These are phyloP conservation scores for Cepaea nemoralis DNA, from an alignment of 1,140 invertebrate species.

Conservation along the genomic window DNA sequence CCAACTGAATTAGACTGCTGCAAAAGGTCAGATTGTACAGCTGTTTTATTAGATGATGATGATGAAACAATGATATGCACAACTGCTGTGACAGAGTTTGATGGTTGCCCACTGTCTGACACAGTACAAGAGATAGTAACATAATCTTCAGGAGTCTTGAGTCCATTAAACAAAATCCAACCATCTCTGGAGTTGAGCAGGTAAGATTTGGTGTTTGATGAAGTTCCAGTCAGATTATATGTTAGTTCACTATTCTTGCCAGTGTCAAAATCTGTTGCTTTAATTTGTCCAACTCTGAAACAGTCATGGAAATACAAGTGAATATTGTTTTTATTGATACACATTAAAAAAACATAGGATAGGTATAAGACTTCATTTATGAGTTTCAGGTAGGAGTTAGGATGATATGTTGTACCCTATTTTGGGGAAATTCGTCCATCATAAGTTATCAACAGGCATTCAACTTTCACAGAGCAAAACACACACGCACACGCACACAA, in stretches of 20 bases:
- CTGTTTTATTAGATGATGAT: not conserved
- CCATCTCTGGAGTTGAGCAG: not conserved
- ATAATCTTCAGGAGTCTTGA: not conserved
- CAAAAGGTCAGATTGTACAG: not conserved
- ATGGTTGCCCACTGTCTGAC: not conserved
- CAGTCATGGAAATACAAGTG: not conserved
- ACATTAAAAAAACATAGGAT: too few relatives aligned
- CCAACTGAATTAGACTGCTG: not conserved
- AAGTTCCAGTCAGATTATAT: not conserved
- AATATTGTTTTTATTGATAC: too few relatives aligned
- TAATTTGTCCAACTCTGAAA: constrained; percentile 20
- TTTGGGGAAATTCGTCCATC: too few relatives aligned
- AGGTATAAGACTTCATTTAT: too few relatives aligned
- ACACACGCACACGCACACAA: too few relatives aligned
- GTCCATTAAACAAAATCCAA: not conserved
- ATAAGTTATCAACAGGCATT: too few relatives aligned
- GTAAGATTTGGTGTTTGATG: not conserved
- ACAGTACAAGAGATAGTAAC: not conserved
- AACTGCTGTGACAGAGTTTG: not conserved
- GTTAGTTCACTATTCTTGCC: not conserved
- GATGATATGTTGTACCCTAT: too few relatives aligned
- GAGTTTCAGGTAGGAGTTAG: too few relatives aligned
- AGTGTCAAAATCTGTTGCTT: not conserved
- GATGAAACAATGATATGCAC: not conserved
- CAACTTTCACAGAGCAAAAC: too few relatives aligned